A percentile compares a stretch with the other conserved stretches of the same genome.
Conservation (phyloP, 2,113 vertebrate species). For the Crotophaga sulcirostris region DNA sequence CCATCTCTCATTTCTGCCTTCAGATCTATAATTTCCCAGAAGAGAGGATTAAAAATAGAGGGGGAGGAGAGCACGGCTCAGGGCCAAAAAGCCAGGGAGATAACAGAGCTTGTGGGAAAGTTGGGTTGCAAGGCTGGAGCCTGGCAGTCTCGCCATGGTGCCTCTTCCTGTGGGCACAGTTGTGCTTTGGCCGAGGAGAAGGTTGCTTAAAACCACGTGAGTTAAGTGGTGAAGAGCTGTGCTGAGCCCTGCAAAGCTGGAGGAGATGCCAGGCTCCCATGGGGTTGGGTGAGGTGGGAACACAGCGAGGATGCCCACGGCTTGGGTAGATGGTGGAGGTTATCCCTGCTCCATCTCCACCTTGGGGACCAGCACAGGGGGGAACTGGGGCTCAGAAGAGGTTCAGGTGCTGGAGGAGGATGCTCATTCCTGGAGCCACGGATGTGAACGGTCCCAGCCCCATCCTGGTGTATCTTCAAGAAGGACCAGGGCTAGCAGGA, state of each 20-base stretch:
- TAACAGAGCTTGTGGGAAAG: background rate
- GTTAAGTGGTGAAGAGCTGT: background rate
- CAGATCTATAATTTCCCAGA: constrained; percentile 78
- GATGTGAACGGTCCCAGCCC: fast-evolving
- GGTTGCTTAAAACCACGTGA: background rate
- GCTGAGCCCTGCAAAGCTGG: background rate
- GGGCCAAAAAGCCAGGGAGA: background rate
- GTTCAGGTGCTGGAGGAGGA: fast-evolving
- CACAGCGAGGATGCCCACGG: fast-evolving
- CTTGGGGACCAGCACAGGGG: fast-evolving
- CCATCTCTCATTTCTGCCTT: constrained; percentile 49
- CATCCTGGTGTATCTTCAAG: background rate
- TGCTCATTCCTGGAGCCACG: fast-evolving
- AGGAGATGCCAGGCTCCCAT: fast-evolving
- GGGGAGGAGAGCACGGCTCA: background rate
- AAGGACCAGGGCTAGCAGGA: background rate
- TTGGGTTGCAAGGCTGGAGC: background rate
- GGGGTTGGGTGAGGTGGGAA: background rate
- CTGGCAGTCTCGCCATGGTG: background rate
- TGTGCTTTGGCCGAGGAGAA: background rate
- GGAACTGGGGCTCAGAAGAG: background rate
- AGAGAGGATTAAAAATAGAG: constrained; percentile 59
- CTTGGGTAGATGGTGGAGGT: background rate
- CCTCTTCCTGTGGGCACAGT: background rate
- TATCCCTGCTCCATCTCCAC: background rate